Base-by-base conservation (phyloP, 2,113 vertebrate genomes). In the Plectropomus leopardus region DNA sequence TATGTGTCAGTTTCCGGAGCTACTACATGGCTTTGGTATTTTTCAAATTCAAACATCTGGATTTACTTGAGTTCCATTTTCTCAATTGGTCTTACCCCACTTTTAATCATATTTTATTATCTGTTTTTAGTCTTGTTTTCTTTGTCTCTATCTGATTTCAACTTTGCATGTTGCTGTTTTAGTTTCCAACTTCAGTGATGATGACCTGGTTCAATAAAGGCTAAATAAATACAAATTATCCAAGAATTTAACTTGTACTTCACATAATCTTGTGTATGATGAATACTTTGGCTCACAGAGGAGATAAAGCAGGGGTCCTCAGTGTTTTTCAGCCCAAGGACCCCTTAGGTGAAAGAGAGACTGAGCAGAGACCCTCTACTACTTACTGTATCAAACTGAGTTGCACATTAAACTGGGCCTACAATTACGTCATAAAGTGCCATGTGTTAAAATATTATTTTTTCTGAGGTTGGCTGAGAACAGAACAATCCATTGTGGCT, bases 21-120 rank as follows among this genome's bases (percentile, higher is more conserved):
- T 48, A 34, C 61, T 64, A 47, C 51, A 69, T 50, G 36, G 28
- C 48, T 58, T 5, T 7, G 60, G 30, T 44, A 32, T 65, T 64
- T 65, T 45, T 45, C 5, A 21, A 1, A 32, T 50, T 36, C 5
- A 65, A 76, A 72, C 83, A 81, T 85, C 83, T 81, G 83, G 67
- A 40, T 55, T 47, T 5, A 19, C 24, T 67, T 64, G 17, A 5
- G 19, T 7, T 54, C 16, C 7, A n/a, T 28, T 63, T 61, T 57
- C 48, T 69, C 6, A 32, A 3, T 9, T 50, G 32, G 44, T 42
- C 24, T 21, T 2, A 53, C 4, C 8, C 24, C 6, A 53, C 4
- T 44, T 17, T 32, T 17, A 61, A 40, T 4, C 32, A 53, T 45
- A 24, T 45, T 63, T 69, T 13, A 55, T 24, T 64, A 17, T 26